Conservation (phyloP, 2,797 vertebrate species). For the Gallinago stenura region DNA sequence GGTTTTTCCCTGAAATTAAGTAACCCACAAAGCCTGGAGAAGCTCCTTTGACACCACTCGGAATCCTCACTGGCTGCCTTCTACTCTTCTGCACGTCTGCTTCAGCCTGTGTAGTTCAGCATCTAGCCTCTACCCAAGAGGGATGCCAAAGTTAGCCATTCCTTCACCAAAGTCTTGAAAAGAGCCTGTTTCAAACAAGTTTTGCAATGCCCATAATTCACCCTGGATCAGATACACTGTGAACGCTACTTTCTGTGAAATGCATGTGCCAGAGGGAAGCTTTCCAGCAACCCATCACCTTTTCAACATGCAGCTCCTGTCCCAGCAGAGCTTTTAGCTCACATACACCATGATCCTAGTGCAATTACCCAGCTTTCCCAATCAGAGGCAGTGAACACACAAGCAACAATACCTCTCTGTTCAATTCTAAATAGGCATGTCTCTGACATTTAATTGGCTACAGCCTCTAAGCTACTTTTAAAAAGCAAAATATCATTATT, state of each 20-base stretch:
- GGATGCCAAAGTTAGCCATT: background rate
- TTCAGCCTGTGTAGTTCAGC: background rate
- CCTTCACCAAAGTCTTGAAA: background rate
- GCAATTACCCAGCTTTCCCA: background rate
- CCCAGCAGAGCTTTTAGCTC: background rate
- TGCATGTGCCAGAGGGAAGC: accelerated
- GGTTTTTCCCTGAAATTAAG: background rate
- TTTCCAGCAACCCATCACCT: background rate
- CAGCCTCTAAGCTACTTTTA: background rate
- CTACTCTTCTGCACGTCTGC: background rate
- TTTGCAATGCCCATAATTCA: background rate
- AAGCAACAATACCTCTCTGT: background rate
- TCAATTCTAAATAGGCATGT: background rate
- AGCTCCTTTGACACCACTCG: background rate
- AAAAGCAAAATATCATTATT: background rate
- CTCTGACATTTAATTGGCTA: background rate
- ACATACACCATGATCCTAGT: background rate
- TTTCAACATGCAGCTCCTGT: background rate
- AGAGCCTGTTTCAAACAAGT: background rate
- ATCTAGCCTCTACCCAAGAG: background rate
- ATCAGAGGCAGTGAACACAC: background rate
- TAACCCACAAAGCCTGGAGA: background rate
- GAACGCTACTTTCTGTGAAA: background rate
- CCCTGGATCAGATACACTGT: background rate
- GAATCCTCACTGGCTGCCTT: background rate